Conservation (phyloP, 2,113 vertebrate genomes). For the Brachyhypopomus occidentalis region DNA sequence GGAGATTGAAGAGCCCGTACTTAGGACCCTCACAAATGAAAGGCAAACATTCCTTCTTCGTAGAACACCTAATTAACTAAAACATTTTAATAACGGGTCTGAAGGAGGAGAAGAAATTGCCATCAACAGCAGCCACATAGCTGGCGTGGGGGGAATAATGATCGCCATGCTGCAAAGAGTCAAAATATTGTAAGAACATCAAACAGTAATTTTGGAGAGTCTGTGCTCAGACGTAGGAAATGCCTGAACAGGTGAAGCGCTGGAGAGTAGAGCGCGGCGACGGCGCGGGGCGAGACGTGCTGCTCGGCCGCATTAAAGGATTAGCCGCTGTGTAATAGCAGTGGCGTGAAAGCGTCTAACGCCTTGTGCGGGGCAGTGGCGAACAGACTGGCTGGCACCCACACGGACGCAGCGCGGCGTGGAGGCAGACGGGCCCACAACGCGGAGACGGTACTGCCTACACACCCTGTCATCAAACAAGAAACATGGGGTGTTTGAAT, state of each 20-base stretch:
- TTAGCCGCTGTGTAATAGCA: conserved; percentile 55
- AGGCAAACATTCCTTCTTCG: conserved; percentile 48
- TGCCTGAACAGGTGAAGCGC: conserved; percentile 53
- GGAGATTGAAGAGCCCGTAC: conserved; percentile 48
- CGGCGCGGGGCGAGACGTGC: conserved; percentile 49
- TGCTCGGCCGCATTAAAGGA: conserved; percentile 58
- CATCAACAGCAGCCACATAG: conserved; percentile 42
- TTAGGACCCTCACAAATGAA: conserved; percentile 54
- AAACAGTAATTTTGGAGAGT: conserved; percentile 59
- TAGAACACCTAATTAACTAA: conserved; percentile 48
- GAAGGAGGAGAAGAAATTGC: conserved; percentile 38
- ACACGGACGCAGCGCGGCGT: conserved; percentile 49
- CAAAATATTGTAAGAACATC: conserved; percentile 60
- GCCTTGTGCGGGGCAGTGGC: conserved; percentile 51
- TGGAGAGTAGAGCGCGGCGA: conserved; percentile 52
- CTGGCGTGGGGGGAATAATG: conserved; percentile 40
- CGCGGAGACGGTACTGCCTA: conserved; percentile 48
- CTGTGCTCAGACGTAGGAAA: conserved; percentile 55
- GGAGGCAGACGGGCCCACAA: conserved; percentile 53
- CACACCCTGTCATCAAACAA: conserved; percentile 51
- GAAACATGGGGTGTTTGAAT: conserved; percentile 47
- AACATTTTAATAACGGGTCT: conserved; percentile 53
- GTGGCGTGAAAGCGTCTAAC: conserved; percentile 46
- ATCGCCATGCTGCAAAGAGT: conserved; percentile 50
- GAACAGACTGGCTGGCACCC: conserved; percentile 61